phyloP scores from a whole-genome alignment of 2,888 invertebrate genomes.

The Neoascia interrupta region DNA sequence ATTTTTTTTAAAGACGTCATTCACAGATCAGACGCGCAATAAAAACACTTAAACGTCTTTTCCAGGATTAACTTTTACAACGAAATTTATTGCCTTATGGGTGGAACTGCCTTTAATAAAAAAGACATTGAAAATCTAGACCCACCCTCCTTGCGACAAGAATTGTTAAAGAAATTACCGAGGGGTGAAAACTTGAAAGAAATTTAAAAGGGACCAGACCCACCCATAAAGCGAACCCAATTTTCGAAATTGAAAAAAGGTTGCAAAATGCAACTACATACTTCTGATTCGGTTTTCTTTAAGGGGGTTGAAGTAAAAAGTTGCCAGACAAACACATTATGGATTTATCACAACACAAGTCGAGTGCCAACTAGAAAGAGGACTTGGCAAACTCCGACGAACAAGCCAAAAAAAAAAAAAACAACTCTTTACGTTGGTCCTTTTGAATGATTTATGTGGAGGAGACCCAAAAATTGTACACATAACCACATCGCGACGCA shows the following conservation, averaged over 20 bases:
- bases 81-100: slow-evolving; percentile 5
- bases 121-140: no score
- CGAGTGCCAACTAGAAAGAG: no score
- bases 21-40: slow-evolving; percentile 19
- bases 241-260: slow-evolving; percentile 1
- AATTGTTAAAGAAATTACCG: background rate
- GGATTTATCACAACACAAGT: slow-evolving; percentile 3
- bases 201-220: no score
- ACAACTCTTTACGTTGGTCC: no score
- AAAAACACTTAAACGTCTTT: slow-evolving; percentile 9
- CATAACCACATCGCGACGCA: background rate
- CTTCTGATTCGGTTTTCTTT: background rate
- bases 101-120: no score
- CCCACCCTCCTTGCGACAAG: no score
- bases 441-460: slow-evolving; percentile 60
- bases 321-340: slow-evolving; percentile 1
- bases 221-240: background rate
- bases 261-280: no score
- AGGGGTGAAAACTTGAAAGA: slow-evolving; percentile 17
- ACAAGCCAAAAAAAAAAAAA: background rate
- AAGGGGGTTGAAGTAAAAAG: background rate
- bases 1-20: slow-evolving; percentile 10
- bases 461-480: background rate
- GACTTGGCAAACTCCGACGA: background rate
- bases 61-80: background rate